Evolutionary conservation across 2,113 vertebrate genomes (phyloP).

Genomic region (Colossoma macropomum): DNA sequence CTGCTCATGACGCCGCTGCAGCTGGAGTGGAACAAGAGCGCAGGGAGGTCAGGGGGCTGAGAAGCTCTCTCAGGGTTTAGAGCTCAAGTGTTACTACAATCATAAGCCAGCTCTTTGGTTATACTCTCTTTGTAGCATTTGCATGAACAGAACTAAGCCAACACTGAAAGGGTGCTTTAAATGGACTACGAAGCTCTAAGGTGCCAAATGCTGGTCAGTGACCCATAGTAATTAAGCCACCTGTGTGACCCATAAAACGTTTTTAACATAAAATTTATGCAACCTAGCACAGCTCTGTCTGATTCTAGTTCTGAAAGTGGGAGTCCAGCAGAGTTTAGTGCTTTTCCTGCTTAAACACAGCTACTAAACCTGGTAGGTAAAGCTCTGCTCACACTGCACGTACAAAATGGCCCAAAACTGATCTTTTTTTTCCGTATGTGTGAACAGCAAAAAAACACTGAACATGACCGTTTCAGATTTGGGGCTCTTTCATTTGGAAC

Average conservation of each 20-base stretch:
- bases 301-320: too few species aligned
- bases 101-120: background rate
- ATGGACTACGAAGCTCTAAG: background rate
- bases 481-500: too few species aligned
- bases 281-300: background rate
- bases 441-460: too few species aligned
- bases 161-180: background rate
- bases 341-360: too few species aligned
- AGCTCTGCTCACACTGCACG: too few species aligned
- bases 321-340: too few species aligned
- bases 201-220: background rate
- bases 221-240: background rate
- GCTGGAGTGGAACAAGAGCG: conserved; percentile 70
- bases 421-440: too few species aligned
- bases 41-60: too few species aligned
- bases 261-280: background rate
- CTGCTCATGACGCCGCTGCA: conserved; percentile 95
- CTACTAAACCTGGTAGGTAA: too few species aligned
- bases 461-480: too few species aligned
- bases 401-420: too few species aligned
- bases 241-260: background rate
- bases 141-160: background rate
- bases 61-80: background rate
- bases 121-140: background rate
- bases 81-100: background rate